Evolutionary conservation across 1,140 invertebrate genomes (phyloP), one percentile per base, ranked within the genome.

Genomic region (Ruditapes philippinarum): DNA sequence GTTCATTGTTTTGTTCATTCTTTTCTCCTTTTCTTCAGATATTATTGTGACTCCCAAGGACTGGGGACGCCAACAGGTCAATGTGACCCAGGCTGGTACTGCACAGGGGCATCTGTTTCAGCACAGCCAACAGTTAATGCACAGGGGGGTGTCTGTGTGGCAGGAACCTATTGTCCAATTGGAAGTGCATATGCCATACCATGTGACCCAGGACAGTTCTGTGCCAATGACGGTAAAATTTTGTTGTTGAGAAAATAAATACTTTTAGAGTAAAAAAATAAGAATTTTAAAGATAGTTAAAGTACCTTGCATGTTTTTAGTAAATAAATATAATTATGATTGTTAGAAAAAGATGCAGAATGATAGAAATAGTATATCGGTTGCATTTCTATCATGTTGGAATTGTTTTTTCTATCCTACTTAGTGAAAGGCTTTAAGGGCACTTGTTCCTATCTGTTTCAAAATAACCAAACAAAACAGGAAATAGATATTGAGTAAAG

Each of bases 61-160:
- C 91, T 95, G 12, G 88, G 80, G 12, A 62, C 9, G 11, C 94
- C 94, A 0, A 94, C 93, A 40, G 94, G 92, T 19, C 40, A 89
- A 12, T 95, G 94, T 92, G 91, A 93, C 84, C 79, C 91, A 40
- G 95, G 94, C 3, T 95, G 94, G 94, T 95, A 93, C 86, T 95
- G 94, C 85, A 94, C 84, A 33, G 91, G 74, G 9, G 90, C 89
- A 0, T 90, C 94, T 19, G 85, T 68, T 0, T 68, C 87, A 19
- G 88, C 93, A 7, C 88, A 91, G 36, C 94, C 94, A 17, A 73
- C 68, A 12, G 90, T 62, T 4, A 22, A 74, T 12, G 49, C 80
- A 1, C 92, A 94, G 65, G 94, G 94, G 33, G 94, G 94, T 0
- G 90, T 91, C 76, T 95, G 94, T 88, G 28, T 89, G 14, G 90